Conservation (phyloP, 2,888 invertebrate genomes). For the Neria commutata region DNA sequence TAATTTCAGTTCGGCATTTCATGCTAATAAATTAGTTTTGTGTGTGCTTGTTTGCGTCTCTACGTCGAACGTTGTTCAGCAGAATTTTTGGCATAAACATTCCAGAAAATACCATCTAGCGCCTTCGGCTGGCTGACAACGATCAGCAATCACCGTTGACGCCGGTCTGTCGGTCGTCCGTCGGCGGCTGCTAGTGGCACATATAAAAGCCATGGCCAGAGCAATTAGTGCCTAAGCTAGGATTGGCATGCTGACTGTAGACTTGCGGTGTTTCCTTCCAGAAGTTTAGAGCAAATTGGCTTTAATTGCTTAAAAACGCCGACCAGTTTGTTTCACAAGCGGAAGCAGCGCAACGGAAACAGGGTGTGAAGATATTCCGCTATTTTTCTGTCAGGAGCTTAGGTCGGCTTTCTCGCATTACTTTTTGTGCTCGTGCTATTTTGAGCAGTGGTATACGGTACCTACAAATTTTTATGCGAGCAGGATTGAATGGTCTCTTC, state of each 20-base stretch:
- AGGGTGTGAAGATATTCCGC: too few species aligned
- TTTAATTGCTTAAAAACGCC: conserved; percentile 24
- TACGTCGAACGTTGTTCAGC: conserved; percentile 7
- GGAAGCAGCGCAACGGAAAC: too few species aligned
- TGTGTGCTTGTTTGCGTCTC: background rate
- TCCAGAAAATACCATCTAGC: background rate
- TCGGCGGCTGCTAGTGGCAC: too few species aligned
- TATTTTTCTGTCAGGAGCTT: too few species aligned
- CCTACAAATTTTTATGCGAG: too few species aligned
- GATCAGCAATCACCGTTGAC: background rate
- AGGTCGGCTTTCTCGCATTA: too few species aligned
- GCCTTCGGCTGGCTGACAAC: background rate
- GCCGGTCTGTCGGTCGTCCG: background rate
- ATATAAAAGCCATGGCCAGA: background rate
- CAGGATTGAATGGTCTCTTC: too few species aligned
- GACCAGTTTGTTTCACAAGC: too few species aligned
- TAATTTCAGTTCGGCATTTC: conserved; percentile 21
- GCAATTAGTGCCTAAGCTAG: background rate
- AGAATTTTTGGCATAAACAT: conserved; percentile 10
- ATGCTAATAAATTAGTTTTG: conserved; percentile 19
- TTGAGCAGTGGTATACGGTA: too few species aligned
- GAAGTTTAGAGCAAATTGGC: conserved; percentile 24
- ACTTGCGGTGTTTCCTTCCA: background rate
- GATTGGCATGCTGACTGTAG: background rate
- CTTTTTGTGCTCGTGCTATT: too few species aligned